Percentiles rank a stretch among this genome's conserved stretches.
Evolutionary conservation across 2,113 vertebrate species (phyloP).

Genomic region (Micronycteris hirsuta): DNA sequence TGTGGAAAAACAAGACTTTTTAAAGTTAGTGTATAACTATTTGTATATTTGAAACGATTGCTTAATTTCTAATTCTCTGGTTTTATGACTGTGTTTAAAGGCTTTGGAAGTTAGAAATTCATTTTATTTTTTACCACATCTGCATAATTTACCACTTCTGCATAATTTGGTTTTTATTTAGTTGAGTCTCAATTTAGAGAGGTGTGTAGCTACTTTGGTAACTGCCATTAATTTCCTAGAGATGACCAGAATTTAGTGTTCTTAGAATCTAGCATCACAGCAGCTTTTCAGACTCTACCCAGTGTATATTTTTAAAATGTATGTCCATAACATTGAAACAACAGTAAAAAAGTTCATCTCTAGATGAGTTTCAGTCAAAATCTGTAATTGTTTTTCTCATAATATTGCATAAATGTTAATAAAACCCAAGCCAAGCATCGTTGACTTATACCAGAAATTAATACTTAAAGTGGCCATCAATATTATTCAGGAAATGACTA

Average conservation of each 20-base stretch:
- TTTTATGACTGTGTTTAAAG: background rate
- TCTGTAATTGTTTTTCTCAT: slow-evolving; percentile 3
- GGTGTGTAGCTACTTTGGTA: background rate
- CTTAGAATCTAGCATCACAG: background rate
- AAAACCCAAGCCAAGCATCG: background rate
- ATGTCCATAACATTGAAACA: background rate
- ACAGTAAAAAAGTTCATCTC: background rate
- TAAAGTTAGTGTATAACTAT: background rate
- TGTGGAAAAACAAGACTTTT: background rate
- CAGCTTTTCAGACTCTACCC: background rate
- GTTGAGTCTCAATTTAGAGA: background rate
- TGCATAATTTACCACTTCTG: background rate
- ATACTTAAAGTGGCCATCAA: background rate
- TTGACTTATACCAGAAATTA: background rate
- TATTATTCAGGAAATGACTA: background rate
- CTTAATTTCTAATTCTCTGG: background rate
- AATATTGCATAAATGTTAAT: background rate
- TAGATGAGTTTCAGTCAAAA: background rate
- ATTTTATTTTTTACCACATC: background rate
- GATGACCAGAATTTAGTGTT: background rate
- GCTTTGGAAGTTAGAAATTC: background rate
- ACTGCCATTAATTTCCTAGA: background rate
- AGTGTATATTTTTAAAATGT: background rate
- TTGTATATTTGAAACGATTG: background rate
- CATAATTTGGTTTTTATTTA: slow-evolving; percentile 25